Evolutionary conservation across 2,888 invertebrate genomes (phyloP).

Genomic region (Smittia sp.): DNA sequence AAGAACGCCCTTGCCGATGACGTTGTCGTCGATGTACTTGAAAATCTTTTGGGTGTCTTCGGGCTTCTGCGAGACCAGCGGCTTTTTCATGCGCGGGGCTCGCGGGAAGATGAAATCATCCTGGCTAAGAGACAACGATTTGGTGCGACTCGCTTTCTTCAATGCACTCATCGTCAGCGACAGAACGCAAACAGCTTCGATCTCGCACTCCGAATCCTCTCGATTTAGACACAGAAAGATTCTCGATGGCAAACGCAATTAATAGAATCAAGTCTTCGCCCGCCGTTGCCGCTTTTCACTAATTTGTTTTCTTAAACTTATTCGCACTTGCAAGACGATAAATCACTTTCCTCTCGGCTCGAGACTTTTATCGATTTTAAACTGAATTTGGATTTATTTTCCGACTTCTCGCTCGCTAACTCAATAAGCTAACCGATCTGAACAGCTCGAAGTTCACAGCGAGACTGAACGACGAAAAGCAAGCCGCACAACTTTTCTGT

Average conservation of each 20-base stretch:
- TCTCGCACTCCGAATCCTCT: neutral
- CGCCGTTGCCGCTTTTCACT: constrained; percentile 1
- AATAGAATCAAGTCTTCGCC: neutral
- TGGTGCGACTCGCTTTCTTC: constrained; percentile 46
- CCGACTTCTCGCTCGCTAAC: neutral
- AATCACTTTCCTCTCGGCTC: neutral
- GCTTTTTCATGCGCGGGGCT: constrained; percentile 42
- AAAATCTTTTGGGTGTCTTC: constrained; percentile 70
- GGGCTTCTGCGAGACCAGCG: constrained; percentile 54
- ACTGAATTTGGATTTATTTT: neutral
- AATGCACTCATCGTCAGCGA: constrained; percentile 42
- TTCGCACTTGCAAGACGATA: neutral
- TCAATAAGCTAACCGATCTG: neutral
- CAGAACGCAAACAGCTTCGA: neutral
- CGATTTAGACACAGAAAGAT: neutral
- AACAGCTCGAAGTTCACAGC: neutral
- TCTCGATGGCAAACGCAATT: neutral
- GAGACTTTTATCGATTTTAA: neutral
- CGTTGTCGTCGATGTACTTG: constrained; percentile 75
- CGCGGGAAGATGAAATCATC: constrained; percentile 52
- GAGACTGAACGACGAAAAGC: neutral
- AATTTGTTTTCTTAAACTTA: neutral
- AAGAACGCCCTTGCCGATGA: constrained; percentile 75
- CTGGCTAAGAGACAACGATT: constrained; percentile 50
- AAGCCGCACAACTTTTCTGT: neutral